A percentile compares a stretch with the other conserved stretches of the same genome.
phyloP scores from a whole-genome alignment of 2,888 invertebrate species.

The Drosophila cracens region DNA sequence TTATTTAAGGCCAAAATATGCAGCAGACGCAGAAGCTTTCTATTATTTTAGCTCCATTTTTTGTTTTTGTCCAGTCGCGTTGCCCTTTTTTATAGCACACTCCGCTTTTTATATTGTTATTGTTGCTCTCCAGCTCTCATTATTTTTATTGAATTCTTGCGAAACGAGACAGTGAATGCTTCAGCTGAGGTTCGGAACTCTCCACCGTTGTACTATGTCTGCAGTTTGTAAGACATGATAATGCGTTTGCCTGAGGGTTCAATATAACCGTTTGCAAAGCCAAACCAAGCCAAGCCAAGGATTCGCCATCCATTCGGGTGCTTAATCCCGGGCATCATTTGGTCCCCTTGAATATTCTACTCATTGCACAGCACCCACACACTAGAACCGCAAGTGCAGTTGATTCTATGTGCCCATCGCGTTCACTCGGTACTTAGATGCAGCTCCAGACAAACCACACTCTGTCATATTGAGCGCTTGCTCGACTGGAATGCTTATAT shows the following conservation, averaged over 20 bases:
- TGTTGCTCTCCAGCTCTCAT: constrained; percentile 64
- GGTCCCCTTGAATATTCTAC: constrained; percentile 29
- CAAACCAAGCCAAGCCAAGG: constrained; percentile 19
- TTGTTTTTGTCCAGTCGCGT: constrained; percentile 23
- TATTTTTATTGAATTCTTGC: constrained; percentile 74
- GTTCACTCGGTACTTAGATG: constrained; percentile 22
- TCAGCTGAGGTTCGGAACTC: constrained; percentile 33
- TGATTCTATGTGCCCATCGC: constrained; percentile 19
- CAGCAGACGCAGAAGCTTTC: constrained; percentile 68
- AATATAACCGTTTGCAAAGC: constrained; percentile 67
- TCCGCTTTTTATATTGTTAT: constrained; percentile 44
- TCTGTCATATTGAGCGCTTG: constrained; percentile 63
- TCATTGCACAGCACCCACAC: constrained; percentile 38
- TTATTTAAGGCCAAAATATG: constrained; percentile 76
- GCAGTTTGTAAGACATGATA: constrained; percentile 65
- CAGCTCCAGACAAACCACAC: constrained; percentile 36
- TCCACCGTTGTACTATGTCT: constrained; percentile 6
- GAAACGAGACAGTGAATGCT: constrained; percentile 38
- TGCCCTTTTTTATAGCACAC: constrained; percentile 62
- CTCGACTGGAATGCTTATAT: constrained; percentile 56
- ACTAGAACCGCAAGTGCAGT: constrained; percentile 17
- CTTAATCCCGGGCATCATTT: constrained; percentile 36
- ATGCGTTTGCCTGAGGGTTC: constrained; percentile 61
- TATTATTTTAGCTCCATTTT: constrained; percentile 67
- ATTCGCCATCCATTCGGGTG: constrained; percentile 36